These are phyloP conservation scores for Ophion costatus DNA, from an alignment of 2,888 invertebrate species.

Conservation along the genomic window DNA sequence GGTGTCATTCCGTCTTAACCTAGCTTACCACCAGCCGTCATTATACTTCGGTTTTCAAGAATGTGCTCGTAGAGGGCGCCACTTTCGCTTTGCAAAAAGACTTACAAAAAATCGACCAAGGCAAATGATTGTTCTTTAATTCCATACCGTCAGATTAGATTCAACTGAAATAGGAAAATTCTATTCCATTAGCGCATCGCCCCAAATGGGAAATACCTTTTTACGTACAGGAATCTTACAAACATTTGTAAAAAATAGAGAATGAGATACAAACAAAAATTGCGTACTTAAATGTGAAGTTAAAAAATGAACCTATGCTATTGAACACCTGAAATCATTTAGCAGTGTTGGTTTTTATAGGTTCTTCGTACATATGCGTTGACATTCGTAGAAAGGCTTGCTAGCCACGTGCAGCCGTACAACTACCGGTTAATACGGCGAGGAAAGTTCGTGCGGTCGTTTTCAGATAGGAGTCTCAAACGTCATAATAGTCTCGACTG, in stretches of 20 bases:
- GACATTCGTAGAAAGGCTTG: constrained; percentile 18
- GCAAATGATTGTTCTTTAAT: too few relatives aligned
- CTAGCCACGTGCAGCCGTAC: constrained; percentile 27
- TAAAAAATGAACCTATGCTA: neutral
- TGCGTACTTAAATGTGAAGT: neutral
- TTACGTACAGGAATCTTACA: too few relatives aligned
- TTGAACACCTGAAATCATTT: constrained; percentile 7
- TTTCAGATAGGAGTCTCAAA: constrained; percentile 29
- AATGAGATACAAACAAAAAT: neutral
- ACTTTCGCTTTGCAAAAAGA: neutral
- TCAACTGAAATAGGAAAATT: too few relatives aligned
- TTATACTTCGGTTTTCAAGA: neutral
- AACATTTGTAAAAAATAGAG: too few relatives aligned
- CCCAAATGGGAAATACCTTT: too few relatives aligned
- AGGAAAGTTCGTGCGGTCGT: constrained; percentile 36
- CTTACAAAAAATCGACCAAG: neutral
- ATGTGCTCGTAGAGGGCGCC: constrained; percentile 13
- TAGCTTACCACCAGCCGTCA: constrained; percentile 5
- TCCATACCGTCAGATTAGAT: too few relatives aligned
- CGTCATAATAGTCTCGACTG: constrained; percentile 28
- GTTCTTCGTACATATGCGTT: constrained; percentile 9
- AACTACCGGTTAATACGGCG: constrained; percentile 45
- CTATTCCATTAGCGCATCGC: too few relatives aligned
- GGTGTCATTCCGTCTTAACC: too few relatives aligned
- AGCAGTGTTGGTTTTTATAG: neutral